Conservation (phyloP, 1,140 invertebrate genomes). For the Lasaia peninsularis region DNA sequence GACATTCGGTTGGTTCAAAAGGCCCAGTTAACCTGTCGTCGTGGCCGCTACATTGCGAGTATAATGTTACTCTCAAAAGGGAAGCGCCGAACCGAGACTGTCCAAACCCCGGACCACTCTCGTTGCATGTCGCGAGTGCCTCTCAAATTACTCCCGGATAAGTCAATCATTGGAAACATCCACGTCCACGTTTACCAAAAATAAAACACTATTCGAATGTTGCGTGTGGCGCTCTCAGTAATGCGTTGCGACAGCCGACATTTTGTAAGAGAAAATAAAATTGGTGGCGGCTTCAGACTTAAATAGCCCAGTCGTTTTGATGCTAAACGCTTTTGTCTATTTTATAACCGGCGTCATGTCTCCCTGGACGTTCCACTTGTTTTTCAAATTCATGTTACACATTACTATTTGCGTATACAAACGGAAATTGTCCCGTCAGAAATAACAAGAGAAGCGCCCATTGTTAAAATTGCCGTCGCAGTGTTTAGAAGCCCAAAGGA, state of each 20-base stretch:
- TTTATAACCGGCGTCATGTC: slow-evolving; percentile 63
- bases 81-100: slow-evolving; percentile 8
- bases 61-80: slow-evolving; percentile 45
- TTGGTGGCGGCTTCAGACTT: slow-evolving; percentile 71
- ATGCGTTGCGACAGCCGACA: slow-evolving; percentile 74
- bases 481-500: slow-evolving; percentile 58
- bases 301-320: slow-evolving; percentile 67
- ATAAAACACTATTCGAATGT: slow-evolving; percentile 69
- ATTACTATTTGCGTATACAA: slow-evolving; percentile 58
- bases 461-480: slow-evolving; percentile 50
- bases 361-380: slow-evolving; percentile 38
- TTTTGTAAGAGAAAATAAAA: slow-evolving; percentile 77
- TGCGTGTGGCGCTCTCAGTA: slow-evolving; percentile 71
- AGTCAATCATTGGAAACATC: slow-evolving; percentile 75
- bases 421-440: slow-evolving; percentile 56
- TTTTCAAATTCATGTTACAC: slow-evolving; percentile 49
- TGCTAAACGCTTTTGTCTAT: slow-evolving; percentile 73
- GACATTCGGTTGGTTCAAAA: background rate
- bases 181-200: slow-evolving; percentile 62
- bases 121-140: slow-evolving; percentile 45
- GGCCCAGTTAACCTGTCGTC: slow-evolving; percentile 43
- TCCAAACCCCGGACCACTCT: slow-evolving; percentile 27
- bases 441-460: slow-evolving; percentile 28
- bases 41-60: slow-evolving; percentile 38
- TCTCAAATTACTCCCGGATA: slow-evolving; percentile 76